Conservation (phyloP, 2,888 invertebrate species). For the Callyntrura sp. region DNA sequence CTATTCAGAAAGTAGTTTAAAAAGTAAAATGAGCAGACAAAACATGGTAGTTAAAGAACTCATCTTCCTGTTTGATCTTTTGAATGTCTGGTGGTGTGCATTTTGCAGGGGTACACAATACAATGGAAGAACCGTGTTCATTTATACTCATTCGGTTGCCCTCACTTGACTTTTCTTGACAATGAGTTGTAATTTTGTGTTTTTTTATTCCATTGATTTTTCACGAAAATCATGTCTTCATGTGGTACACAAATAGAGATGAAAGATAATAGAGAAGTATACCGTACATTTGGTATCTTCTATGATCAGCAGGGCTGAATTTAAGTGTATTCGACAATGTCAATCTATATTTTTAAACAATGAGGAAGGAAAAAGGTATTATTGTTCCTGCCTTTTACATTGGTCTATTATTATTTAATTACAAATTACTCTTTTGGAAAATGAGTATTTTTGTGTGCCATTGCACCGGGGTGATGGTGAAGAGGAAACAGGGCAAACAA, state of each 20-base stretch:
- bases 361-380: too few relatives aligned
- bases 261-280: neutral
- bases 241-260: neutral
- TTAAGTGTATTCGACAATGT: too few relatives aligned
- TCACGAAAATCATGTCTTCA: constrained; percentile 20
- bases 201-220: neutral
- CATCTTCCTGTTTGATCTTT: constrained; percentile 43
- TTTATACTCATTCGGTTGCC: neutral
- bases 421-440: too few relatives aligned
- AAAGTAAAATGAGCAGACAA: neutral
- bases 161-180: constrained; percentile 31
- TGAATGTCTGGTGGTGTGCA: neutral
- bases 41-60: neutral
- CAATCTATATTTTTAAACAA: too few relatives aligned
- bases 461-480: neutral
- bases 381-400: too few relatives aligned
- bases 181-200: neutral
- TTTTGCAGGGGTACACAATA: too few relatives aligned
- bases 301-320: neutral
- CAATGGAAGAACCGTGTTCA: neutral
- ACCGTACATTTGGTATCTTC: neutral
- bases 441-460: too few relatives aligned
- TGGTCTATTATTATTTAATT: too few relatives aligned
- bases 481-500: too few relatives aligned
- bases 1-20: neutral